Evolutionary conservation across 2,888 invertebrate genomes (phyloP), one percentile per base, ranked within the genome.

Genomic region (Cephalotes varians): DNA sequence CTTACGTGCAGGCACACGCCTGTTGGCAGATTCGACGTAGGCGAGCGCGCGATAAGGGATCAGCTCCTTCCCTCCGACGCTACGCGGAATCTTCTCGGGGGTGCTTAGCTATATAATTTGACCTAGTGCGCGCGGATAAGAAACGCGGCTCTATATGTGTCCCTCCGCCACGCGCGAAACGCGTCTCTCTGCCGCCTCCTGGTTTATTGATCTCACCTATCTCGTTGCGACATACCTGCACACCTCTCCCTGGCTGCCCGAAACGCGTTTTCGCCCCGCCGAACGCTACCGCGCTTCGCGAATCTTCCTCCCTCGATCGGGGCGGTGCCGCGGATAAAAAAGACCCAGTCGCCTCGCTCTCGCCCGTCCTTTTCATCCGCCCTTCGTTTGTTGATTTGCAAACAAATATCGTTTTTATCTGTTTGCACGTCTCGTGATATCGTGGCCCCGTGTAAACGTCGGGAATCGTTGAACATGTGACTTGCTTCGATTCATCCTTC

Each of bases 121-220:
- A 94, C 94, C 94, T 94, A 94, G 93, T 94, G 93, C 94, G 92
- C 92, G 93, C 93, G 91, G 92, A 92, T 90, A 93, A 93, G 93
- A 91, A 91, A 92, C 91, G 88, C 84, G 76, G 31, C 91, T 92
- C 91, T 92, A 91, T 93, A 90, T 91, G 89, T 87, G 83, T 62
- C 91, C 90, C 90, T 90, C 89, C 91, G 90, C 87, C 90, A 90
- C 90, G 91, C 90, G 91, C 90, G 91, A 90, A 87, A 90, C 90
- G 90, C 91, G 92, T 92, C 91, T 91, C 90, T 91, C 89, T 91
- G 89, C 92, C 93, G 92, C 92, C 92, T 74, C 64, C 74, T 92
- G 92, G 92, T 93, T 92, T 94, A 94, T 94, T 92, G 93, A 93
- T 93, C 93, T 91, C 91, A 90, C 88, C 91, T 90, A 90, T 90